Base-by-base conservation (phyloP, 2,888 invertebrate species). In the Agelastica alni region DNA sequence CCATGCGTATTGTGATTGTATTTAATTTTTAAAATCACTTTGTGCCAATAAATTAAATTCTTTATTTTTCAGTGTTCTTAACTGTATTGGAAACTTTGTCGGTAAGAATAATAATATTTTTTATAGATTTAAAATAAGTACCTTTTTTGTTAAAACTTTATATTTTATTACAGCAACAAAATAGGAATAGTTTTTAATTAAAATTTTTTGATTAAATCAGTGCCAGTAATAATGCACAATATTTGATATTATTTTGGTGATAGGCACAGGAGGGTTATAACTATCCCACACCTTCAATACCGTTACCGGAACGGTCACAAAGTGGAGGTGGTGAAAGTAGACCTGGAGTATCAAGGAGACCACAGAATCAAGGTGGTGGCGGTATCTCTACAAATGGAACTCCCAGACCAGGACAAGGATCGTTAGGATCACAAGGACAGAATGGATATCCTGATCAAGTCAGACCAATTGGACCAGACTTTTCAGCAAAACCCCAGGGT, bases 201-300 rank as follows among this genome's bases (percentile, higher is more conserved):
- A n/a, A n/a, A n/a, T 20, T 10, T 4, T n/a, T 6, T 6, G 7
- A 12, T 30, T 10, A 30, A 17, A 4, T 30, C 3, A 32, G n/a
- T n/a, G n/a, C n/a, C n/a, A n/a, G n/a, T n/a, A n/a, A n/a, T n/a
- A n/a, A n/a, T n/a, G n/a, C n/a, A n/a, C n/a, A n/a, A n/a, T n/a
- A n/a, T 34, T 42, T 30, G 41, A n/a, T 7, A 17, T n/a, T 16
- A 10, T 6, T 37, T n/a, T 36, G 1, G 2, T 30, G 3, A n/a
- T 18, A 85, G 85, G 83, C 81, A 47, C 88, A 90, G 79, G 83
- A 81, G 70, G 89, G 90, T 13, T 91, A 91, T 71, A 84, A 83
- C 60, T 91, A 91, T 76, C 85, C 85, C 59, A 82, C 85, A 56
- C 91, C 89, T 4, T 80, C 81, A 43, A 81, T 83, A 64, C 85